A percentile compares a stretch with the other conserved stretches of the same genome.
phyloP scores from a whole-genome alignment of 2,797 vertebrate genomes.

The Muraenolepis orangiensis region DNA sequence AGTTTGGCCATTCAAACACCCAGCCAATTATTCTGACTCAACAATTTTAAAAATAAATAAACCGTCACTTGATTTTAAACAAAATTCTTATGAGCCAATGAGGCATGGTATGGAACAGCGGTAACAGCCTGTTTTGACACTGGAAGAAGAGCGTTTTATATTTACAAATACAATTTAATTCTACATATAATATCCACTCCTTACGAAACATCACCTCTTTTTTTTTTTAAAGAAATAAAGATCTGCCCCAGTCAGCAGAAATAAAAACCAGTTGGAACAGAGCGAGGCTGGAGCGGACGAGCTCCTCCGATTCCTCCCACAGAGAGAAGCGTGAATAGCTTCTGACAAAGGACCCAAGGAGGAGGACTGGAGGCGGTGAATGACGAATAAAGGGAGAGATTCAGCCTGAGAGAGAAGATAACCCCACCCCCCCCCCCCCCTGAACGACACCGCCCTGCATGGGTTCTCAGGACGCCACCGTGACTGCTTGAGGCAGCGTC shows the following conservation, averaged over 20 bases:
- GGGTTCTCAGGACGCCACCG: conserved; percentile 9
- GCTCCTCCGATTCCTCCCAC: conserved; percentile 18
- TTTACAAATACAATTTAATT: background rate
- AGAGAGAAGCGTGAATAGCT: conserved; percentile 21
- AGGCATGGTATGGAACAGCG: background rate
- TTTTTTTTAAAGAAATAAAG: background rate
- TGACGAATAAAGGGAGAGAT: conserved; percentile 18
- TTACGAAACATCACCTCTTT: background rate
- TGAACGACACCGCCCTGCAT: conserved; percentile 2
- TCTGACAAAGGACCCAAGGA: conserved; percentile 26
- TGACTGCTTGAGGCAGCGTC: background rate
- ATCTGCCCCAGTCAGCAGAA: conserved; percentile 17
- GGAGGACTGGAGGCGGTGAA: conserved; percentile 10
- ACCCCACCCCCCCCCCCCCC: too few species aligned
- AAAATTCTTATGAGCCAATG: background rate
- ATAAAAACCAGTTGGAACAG: background rate
- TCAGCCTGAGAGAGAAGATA: conserved; percentile 14
- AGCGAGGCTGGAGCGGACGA: background rate
- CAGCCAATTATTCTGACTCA: background rate
- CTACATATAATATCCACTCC: background rate
- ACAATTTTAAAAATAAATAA: background rate
- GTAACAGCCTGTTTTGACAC: background rate
- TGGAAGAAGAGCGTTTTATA: background rate
- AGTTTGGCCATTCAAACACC: conserved; percentile 8
- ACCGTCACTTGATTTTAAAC: background rate